phyloP scores from a whole-genome alignment of 1,140 invertebrate genomes.

The Drosophila azteca region DNA sequence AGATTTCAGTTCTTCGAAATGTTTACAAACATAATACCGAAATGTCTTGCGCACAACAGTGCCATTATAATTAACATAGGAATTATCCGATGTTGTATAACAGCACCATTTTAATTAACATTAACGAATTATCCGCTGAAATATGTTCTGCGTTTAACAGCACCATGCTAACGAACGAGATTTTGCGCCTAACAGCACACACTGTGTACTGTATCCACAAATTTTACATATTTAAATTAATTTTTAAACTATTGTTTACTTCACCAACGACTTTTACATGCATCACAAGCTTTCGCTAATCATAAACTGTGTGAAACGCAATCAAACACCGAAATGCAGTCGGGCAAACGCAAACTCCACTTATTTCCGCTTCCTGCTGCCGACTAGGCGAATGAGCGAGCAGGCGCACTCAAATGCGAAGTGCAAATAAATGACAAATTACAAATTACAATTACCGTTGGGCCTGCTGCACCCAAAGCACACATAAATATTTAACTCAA shows the following conservation, averaged over 20 bases:
- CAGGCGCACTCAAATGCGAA: slow-evolving; percentile 55
- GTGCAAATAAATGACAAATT: slow-evolving; percentile 78
- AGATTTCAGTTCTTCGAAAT: too few relatives aligned
- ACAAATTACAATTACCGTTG: slow-evolving; percentile 51
- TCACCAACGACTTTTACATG: slow-evolving; percentile 26
- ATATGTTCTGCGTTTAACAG: too few relatives aligned
- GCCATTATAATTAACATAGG: too few relatives aligned
- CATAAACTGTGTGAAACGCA: slow-evolving; percentile 33
- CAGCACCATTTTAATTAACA: too few relatives aligned
- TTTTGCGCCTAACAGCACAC: too few relatives aligned
- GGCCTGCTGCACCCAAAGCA: slow-evolving; percentile 19
- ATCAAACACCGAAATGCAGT: slow-evolving; percentile 49
- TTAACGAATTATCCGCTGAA: too few relatives aligned
- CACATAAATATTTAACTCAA: slow-evolving; percentile 50
- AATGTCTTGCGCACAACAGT: too few relatives aligned
- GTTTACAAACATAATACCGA: too few relatives aligned
- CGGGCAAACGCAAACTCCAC: slow-evolving; percentile 22
- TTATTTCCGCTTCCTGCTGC: slow-evolving; percentile 72
- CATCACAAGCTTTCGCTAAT: neutral
- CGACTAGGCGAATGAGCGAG: neutral
- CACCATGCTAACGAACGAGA: too few relatives aligned
- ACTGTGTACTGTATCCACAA: too few relatives aligned
- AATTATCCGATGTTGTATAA: too few relatives aligned
- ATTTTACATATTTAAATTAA: slow-evolving; percentile 10
- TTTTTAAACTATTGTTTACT: slow-evolving; percentile 17